Evolutionary conservation across 2,888 invertebrate genomes (phyloP).

Genomic region (Dromius quadrimaculatus): DNA sequence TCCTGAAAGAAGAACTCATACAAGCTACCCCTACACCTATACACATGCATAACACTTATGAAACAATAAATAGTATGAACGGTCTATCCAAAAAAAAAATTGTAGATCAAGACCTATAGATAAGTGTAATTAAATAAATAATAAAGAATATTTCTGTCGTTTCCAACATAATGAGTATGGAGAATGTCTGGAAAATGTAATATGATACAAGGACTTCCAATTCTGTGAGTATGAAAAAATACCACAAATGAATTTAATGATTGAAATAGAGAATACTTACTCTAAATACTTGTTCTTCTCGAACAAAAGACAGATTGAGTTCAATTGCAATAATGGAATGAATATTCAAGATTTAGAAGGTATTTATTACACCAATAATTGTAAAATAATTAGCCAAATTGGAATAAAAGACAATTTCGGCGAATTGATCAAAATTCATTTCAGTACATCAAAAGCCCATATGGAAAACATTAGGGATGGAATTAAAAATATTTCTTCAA

Average conservation of each 20-base stretch:
- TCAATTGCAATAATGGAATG: too few species aligned
- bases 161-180: background rate
- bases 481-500: background rate
- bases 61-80: conserved; percentile 11
- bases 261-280: background rate
- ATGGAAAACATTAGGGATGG: background rate
- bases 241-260: conserved; percentile 1
- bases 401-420: too few species aligned
- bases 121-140: conserved; percentile 20
- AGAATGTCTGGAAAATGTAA: conserved; percentile 14
- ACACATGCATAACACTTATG: conserved; percentile 4
- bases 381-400: too few species aligned
- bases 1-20: conserved; percentile 16
- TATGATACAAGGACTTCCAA: background rate
- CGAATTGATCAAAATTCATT: background rate
- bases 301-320: too few species aligned
- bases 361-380: too few species aligned
- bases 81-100: conserved; percentile 20
- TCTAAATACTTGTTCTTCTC: too few species aligned
- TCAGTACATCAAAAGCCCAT: background rate
- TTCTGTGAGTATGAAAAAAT: conserved; percentile 17
- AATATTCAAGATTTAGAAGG: too few species aligned
- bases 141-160: conserved; percentile 11
- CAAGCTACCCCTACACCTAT: conserved; percentile 13
- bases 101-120: conserved; percentile 18